Evolutionary conservation across 2,888 invertebrate genomes (phyloP).

Genomic region (Patella pellucida): DNA sequence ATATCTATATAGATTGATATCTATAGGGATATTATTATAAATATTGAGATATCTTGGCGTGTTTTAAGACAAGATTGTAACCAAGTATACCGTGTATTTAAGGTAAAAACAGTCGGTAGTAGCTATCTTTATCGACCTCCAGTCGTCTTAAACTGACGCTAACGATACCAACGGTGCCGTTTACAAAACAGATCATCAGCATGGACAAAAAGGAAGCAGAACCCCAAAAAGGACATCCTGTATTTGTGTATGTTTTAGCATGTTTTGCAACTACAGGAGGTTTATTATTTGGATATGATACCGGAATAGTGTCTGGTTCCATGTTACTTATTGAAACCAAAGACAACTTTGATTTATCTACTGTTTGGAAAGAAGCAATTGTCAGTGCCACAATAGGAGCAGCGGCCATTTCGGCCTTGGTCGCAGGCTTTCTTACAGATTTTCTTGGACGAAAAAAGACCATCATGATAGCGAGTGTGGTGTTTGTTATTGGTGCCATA

Average conservation of each 20-base stretch:
- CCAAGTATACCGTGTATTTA: too few relatives aligned
- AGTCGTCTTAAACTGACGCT: not conserved
- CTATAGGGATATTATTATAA: too few relatives aligned
- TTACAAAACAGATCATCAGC: not conserved
- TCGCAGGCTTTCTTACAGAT: constrained; percentile 72
- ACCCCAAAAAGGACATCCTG: not conserved
- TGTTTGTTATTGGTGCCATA: constrained; percentile 72
- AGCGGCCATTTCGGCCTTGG: constrained; percentile 70
- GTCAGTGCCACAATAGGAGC: constrained; percentile 72
- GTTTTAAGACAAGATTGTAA: too few relatives aligned
- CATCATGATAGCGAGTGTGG: constrained; percentile 71
- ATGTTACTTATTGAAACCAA: constrained; percentile 73
- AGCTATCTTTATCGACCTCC: too few relatives aligned
- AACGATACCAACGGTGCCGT: not conserved
- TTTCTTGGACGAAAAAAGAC: constrained; percentile 72
- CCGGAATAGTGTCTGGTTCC: constrained; percentile 74
- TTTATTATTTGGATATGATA: constrained; percentile 73
- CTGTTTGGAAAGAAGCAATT: constrained; percentile 73
- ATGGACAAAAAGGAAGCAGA: not conserved
- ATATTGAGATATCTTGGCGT: too few relatives aligned
- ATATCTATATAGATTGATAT: too few relatives aligned
- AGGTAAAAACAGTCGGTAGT: too few relatives aligned
- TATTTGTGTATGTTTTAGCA: constrained; percentile 48
- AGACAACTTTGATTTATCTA: constrained; percentile 68
- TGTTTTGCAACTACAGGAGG: constrained; percentile 68